Evolutionary conservation across 2,888 invertebrate species (phyloP), one percentile per base, ranked within the genome.

Genomic region (Thyatira batis): DNA sequence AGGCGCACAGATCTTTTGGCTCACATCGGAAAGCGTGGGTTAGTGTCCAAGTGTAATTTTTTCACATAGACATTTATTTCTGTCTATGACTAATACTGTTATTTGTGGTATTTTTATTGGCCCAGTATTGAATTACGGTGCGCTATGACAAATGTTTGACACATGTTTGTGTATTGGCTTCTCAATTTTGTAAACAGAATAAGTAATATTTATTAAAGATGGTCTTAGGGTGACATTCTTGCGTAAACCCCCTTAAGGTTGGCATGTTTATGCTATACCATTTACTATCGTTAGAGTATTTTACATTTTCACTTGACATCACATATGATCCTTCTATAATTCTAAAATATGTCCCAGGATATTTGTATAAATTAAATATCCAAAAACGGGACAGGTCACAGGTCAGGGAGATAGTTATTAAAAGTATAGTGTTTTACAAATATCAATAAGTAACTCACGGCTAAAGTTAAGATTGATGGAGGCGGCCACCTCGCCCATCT

Each of bases 391-490:
- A n/a, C n/a, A n/a, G n/a, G n/a, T n/a, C n/a, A n/a, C n/a, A n/a
- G 20, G 20, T 21, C 8, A 25, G 5, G 20, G 49, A 27, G 5
- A 25, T 9, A 3, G 4, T 30, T 30, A 10, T 11, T 11, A 2
- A 30, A 30, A 30, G 1, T 30, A 1, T 10, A n/a, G 2, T 45
- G 5, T 20, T n/a, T n/a, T n/a, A n/a, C n/a, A 4, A 11, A 9
- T 11, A 8, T 23, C 2, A 45, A n/a, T 23, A 45, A 45, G 30
- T 71, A 83, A 97, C 98, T 97, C 93, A 98, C 98, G 98, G 93
- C 97, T 98, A 89, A 98, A 98, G 94, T 98, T 98, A 89, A 99
- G 95, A 87, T 98, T 98, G 90, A 98, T 98, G 81, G 98, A 98
- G 74, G 98, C 98, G 79, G 98, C 96, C 85, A 98, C 98, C 94